A percentile compares a stretch with the other conserved stretches of the same genome.
Conservation (phyloP, 1,140 invertebrate species). For the Atta cephalotes region DNA sequence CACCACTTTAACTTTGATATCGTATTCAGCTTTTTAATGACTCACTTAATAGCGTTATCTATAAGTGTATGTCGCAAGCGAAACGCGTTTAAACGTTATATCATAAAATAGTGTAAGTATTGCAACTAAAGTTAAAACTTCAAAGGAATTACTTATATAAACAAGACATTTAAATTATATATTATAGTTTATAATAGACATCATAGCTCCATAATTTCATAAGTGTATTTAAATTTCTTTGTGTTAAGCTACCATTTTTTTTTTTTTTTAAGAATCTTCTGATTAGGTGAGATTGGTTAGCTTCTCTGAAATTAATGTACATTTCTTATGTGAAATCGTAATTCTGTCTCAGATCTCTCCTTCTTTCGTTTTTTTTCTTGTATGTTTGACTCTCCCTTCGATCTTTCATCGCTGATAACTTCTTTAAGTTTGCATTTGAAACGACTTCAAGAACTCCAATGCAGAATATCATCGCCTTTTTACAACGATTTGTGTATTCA, state of each 20-base stretch:
- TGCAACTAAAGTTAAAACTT: slow-evolving; percentile 11
- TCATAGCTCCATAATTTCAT: slow-evolving; percentile 17
- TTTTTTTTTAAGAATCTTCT: neutral
- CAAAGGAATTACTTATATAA: slow-evolving; percentile 31
- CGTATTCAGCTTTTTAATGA: slow-evolving; percentile 62
- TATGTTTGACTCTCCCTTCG: neutral
- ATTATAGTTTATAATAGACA: neutral
- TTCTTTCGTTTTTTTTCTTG: neutral
- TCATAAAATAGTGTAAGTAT: slow-evolving; percentile 31
- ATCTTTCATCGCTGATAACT: slow-evolving; percentile 41
- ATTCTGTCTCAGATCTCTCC: neutral
- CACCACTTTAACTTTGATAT: slow-evolving; percentile 58
- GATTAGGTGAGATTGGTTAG: neutral
- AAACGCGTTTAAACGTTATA: slow-evolving; percentile 40
- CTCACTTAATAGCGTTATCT: slow-evolving; percentile 45
- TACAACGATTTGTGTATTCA: slow-evolving; percentile 24
- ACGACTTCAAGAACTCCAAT: slow-evolving; percentile 11
- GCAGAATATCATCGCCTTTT: slow-evolving; percentile 5
- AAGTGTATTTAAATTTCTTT: neutral
- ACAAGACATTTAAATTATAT: neutral
- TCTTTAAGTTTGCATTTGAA: slow-evolving; percentile 35
- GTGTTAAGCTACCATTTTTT: neutral
- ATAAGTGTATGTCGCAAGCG: slow-evolving; percentile 36
- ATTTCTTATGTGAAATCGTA: neutral
- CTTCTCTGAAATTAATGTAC: neutral